A percentile compares a stretch with the other conserved stretches of the same genome.
These are phyloP conservation scores for Sander lucioperca DNA, from an alignment of 2,113 vertebrate species.

Conservation along the genomic window DNA sequence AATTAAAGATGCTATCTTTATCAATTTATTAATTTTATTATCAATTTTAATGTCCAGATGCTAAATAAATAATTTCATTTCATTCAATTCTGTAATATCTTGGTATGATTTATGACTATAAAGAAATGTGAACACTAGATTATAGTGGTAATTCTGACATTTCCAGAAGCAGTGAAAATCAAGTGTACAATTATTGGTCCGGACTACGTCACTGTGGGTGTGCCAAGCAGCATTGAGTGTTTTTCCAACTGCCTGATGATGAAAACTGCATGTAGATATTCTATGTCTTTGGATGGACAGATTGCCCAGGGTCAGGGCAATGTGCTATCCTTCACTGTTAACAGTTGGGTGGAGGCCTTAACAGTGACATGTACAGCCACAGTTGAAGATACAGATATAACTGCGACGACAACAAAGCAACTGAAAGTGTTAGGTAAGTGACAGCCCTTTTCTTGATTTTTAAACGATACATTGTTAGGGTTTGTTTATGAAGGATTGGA, in stretches of 20 bases:
- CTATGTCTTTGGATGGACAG: conserved; percentile 53
- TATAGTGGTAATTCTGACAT: background rate
- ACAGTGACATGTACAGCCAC: conserved; percentile 55
- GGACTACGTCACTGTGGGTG: conserved; percentile 61
- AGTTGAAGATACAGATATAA: fast-evolving
- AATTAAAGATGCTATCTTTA: background rate
- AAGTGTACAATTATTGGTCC: conserved; percentile 34
- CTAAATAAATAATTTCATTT: too few species aligned
- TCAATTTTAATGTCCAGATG: background rate
- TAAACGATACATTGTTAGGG: background rate
- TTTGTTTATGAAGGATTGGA: background rate
- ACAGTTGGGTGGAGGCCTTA: conserved; percentile 36
- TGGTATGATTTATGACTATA: background rate
- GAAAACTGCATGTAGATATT: conserved; percentile 37
- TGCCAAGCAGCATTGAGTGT: conserved; percentile 62
- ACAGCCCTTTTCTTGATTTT: background rate
- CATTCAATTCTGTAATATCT: background rate
- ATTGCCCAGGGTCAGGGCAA: background rate
- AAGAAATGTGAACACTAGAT: background rate
- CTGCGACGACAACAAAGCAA: conserved; percentile 16
- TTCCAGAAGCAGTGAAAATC: conserved; percentile 42
- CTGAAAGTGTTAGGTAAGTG: conserved; percentile 64
- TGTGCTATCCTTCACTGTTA: conserved; percentile 48
- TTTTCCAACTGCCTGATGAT: background rate
- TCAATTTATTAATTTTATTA: background rate